A percentile compares a stretch with the other conserved stretches of the same genome.
phyloP scores from a whole-genome alignment of 2,888 invertebrate species.

The Cephonodes hylas region DNA sequence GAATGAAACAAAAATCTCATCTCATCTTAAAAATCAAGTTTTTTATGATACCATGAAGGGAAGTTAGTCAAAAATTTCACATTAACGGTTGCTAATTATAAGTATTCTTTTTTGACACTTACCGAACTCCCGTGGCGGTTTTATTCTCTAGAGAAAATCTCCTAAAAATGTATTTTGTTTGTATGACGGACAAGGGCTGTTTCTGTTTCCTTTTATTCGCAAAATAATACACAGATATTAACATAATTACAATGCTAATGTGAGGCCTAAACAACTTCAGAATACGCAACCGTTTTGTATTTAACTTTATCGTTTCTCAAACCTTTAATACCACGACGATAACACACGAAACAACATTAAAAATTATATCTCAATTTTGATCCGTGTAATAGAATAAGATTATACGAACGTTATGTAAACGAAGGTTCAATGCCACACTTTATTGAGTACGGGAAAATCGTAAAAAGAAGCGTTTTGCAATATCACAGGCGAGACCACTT shows the following conservation, averaged over 20 bases:
- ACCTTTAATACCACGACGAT: not conserved
- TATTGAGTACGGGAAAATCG: slow-evolving; percentile 29
- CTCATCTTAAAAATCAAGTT: no score
- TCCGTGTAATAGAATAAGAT: slow-evolving; percentile 5
- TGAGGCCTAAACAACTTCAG: not conserved
- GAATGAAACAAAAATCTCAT: no score
- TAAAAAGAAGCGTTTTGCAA: slow-evolving; percentile 56
- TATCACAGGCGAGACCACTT: slow-evolving; percentile 55
- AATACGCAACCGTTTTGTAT: not conserved
- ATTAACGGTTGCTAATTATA: no score
- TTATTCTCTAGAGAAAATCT: no score
- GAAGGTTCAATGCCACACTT: slow-evolving; percentile 12
- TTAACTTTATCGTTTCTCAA: not conserved
- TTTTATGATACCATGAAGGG: no score
- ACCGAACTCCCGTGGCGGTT: no score
- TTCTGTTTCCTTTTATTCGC: not conserved
- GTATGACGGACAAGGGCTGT: not conserved
- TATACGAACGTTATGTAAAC: slow-evolving; percentile 6
- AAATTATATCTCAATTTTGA: slow-evolving; percentile 10
- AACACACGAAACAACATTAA: not conserved
- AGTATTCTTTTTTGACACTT: no score
- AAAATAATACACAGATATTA: not conserved
- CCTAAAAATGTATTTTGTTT: not conserved
- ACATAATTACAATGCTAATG: slow-evolving; percentile 11
- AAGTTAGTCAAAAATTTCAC: no score